Base-by-base conservation (phyloP, 2,888 invertebrate genomes). In the Microplitis manilae region DNA sequence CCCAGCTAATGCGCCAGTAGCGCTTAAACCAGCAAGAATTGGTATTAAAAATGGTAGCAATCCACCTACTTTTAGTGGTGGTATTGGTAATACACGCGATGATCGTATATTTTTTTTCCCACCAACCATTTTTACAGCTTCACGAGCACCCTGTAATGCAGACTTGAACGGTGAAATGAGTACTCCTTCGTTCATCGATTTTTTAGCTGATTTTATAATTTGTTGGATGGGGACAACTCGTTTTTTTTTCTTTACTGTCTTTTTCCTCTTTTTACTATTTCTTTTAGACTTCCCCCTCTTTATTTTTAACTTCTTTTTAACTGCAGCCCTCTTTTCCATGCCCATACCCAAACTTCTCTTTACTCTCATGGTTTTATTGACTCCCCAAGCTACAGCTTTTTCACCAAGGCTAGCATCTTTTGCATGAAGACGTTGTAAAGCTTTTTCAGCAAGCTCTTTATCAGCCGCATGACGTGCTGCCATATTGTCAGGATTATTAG, bases 401-500 rank as follows among this genome's bases (percentile, higher is more conserved):
- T 89, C 86, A 8, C 85, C 85, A 40, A 86, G 30, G 39, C 75
- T 50, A 50, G 50, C 50, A 13, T 81, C 85, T 80, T 79, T 81
- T 1, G 87, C 80, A 30, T 79, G 78, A 30, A 86, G 81, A 50
- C 86, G 80, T 65, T 85, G 59, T 84, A 79, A 84, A 60, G 87
- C 89, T 82, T 82, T 82, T 67, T 87, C 82, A n/a, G 83, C 81
- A 6, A 90, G 80, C 38, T 81, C 40, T 77, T 83, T 79, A 83
- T 91, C 89, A 1, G 89, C 90, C 70, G 80, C 78, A 79, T 88
- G 84, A 67, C 88, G 81, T 5, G 62, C 79, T 5, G 15, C 68
- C 0, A 79, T 41, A 73, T 82, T 77, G 2, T 81, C 74, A 69
- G 74, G 78, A 70, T 81, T 79, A 50, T 77, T 64, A 13, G 80